Evolutionary conservation across 2,797 vertebrate species (phyloP), one percentile per base, ranked within the genome.

Genomic region (Rachycentron canadum): DNA sequence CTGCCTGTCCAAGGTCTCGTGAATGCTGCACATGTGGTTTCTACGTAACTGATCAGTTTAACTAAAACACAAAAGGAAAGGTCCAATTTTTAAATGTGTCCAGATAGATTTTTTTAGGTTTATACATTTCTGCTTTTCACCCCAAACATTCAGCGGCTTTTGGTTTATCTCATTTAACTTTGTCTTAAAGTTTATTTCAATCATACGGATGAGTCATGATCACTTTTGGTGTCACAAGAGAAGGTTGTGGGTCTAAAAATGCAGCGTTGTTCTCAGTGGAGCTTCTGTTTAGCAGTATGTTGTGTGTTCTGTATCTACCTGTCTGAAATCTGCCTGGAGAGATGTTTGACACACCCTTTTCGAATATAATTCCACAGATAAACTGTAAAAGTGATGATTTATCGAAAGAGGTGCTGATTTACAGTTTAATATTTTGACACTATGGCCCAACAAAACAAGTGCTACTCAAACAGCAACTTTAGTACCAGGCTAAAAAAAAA

Each of bases 21-120:
- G 47, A 57, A 47, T 12, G 26, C 41, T 59, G 45, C 79, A 25
- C 69, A 69, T 72, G 61, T 38, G 55, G 12, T 71, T 61, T 74
- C 76, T 30, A 67, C 25, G 76, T 79, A 68, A 63, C 23, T 32
- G 34, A 56, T 79, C 67, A 30, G 57, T 76, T 79, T 5, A 55
- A 62, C 36, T 60, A n/a, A 58, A 65, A 34, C 58, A 50, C 9
- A 50, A 45, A 49, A 26, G 8, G 17, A 4, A 47, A 36, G 38
- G 19, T 68, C 30, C 19, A 9, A 52, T 17, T 49, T 56, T 40
- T 25, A 32, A 32, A 1, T 53, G 9, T 3, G 10, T 56, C 21
- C 19, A 23, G 17, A 30, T 32, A 45, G 53, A 36, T 73, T 45
- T 30, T 13, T n/a, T 75, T 5, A n/a, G 28, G 1, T 62, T 58